Base-by-base conservation (phyloP, 2,797 vertebrate genomes). In the Anguilla pacifica region DNA sequence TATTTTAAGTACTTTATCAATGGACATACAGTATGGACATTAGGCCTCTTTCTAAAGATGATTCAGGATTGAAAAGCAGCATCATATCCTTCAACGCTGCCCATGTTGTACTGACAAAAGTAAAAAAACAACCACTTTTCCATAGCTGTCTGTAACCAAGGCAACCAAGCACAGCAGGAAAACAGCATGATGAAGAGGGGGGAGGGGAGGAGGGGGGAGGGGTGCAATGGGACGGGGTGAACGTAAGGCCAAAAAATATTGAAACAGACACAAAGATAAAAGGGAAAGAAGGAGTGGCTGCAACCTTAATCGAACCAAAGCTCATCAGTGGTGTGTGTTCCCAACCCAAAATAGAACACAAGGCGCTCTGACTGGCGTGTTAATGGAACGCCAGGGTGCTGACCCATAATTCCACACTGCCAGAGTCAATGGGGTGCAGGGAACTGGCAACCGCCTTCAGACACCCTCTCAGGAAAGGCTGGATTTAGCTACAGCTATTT, bases 401-500 rank as follows among this genome's bases (percentile, higher is more conserved):
- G 72, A 85, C 87, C 57, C 86, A 74, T 83, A 86, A 85, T 70
- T 70, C 79, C 51, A 57, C 79, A 88, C 19, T 19, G 67, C 59
- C 74, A 25, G 43, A 86, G 72, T 79, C 57, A 83, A 85, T 86
- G 74, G 55, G 72, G 59, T 61, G 57, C 74, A 13, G 59, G 84
- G 83, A 61, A 31, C 84, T 64, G 25, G 25, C 22, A 46, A 25
- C 17, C 31, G 17, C n/a, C 19, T 81, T 39, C 87, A 74, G 43
- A 85, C 72, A 85, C 46, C 53, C 87, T 88, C 70, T 72, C 84
- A 83, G 86, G 25, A 83, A 86, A 84, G 31, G n/a, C 79, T 59
- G 28, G 28, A 86, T 51, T 88, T 86, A 86, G 88, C 61, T 83
- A 49, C 81, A 1, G 28, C 55, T 83, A 86, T 86, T 88, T 86